Percentiles rank a stretch among this genome's conserved stretches.
phyloP scores from a whole-genome alignment of 92 coral and sea anemone genomes.

The Parazoanthus darwini region DNA sequence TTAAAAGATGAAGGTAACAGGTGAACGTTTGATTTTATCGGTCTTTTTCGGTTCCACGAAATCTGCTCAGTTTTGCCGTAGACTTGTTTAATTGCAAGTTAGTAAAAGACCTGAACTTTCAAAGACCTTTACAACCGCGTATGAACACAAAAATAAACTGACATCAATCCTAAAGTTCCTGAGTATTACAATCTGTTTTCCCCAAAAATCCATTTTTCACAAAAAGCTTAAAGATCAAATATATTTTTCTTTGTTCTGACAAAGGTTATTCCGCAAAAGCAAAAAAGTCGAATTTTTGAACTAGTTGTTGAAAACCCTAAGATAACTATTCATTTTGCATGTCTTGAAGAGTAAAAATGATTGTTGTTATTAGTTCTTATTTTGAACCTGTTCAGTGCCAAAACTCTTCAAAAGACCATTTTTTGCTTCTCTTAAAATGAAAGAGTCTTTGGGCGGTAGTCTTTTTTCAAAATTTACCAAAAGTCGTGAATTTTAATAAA shows the following conservation, averaged over 20 bases:
- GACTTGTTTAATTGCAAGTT: constrained; percentile 4
- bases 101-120: neutral
- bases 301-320: neutral
- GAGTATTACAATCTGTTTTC: neutral
- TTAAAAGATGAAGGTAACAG: neutral
- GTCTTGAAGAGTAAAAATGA: neutral
- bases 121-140: neutral
- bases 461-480: no score
- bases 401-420: no score
- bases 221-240: neutral
- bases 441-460: neutral
- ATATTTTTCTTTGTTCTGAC: no score
- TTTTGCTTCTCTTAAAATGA: no score
- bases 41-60: neutral
- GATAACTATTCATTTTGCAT: neutral
- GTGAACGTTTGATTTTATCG: neutral
- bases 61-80: constrained; percentile 37
- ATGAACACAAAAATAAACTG: neutral
- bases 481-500: no score
- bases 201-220: no score
- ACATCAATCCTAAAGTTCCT: no score
- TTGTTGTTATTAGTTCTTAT: neutral
- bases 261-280: neutral
- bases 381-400: no score
- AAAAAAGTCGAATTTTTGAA: neutral